Evolutionary conservation across 2,888 invertebrate genomes (phyloP).

Genomic region (Erebia ligea): DNA sequence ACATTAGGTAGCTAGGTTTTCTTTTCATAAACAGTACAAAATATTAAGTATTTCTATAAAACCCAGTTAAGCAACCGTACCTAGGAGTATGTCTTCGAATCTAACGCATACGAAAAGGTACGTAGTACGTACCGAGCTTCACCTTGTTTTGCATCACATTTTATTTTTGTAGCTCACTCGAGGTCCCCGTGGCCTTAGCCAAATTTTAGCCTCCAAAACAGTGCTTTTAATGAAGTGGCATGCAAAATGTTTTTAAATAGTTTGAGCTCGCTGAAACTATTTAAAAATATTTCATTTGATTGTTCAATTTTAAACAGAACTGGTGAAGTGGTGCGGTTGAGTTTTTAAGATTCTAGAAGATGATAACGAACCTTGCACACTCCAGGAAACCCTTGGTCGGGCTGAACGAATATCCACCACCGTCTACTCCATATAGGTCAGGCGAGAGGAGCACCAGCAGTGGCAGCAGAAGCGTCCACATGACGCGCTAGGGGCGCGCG

Average conservation of each 20-base stretch:
- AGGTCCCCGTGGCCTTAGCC: conserved; percentile 57
- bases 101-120: conserved; percentile 29
- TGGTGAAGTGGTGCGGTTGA: neutral
- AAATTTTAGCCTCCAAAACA: conserved; percentile 41
- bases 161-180: conserved; percentile 76
- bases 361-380: conserved; percentile 75
- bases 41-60: neutral
- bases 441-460: conserved; percentile 66
- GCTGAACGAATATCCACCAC: conserved; percentile 63
- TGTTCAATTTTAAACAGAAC: no score
- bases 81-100: conserved; percentile 27
- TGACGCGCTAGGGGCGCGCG: conserved; percentile 65
- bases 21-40: neutral
- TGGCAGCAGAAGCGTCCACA: conserved; percentile 69
- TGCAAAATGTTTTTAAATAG: conserved; percentile 27
- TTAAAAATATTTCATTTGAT: no score
- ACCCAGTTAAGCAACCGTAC: conserved; percentile 4
- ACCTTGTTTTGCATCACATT: conserved; percentile 57
- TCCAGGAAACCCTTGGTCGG: conserved; percentile 75
- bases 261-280: conserved; percentile 15
- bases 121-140: conserved; percentile 26
- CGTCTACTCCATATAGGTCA: conserved; percentile 45
- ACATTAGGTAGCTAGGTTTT: neutral
- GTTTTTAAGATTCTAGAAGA: neutral
- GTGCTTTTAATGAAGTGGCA: conserved; percentile 23